Base-by-base conservation (phyloP, 1,140 invertebrate genomes). In the Psilanteris sp. region DNA sequence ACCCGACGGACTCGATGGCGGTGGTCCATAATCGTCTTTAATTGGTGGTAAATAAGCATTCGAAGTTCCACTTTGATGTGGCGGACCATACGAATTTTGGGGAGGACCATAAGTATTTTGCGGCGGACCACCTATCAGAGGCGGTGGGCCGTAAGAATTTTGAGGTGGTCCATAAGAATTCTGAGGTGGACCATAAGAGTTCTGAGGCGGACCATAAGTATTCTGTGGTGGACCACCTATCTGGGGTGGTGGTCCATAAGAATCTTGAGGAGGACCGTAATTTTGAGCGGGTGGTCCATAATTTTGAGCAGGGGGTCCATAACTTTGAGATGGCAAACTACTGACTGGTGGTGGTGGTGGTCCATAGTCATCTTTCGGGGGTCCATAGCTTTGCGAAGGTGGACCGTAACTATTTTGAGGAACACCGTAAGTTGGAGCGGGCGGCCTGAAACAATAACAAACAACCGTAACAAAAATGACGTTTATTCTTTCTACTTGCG, bases 291-390 rank as follows among this genome's bases (percentile, higher is more conserved):
- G 44, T 11, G 46, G 26, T 34, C 61, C 44, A 7, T 26, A 61
- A 36, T 10, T 55, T 6, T 50, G 44, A 31, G 20, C 9, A 34
- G 86, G 85, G 34, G 79, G 57, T 16, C 83, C 87, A 57, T 87
- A 87, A 11, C 79, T 74, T n/a, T 78, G 75, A 14, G 74, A 61
- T 1, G 85, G 84, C 16, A 79, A 74, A 24, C 82, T n/a, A n/a
- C n/a, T n/a, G n/a, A n/a, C n/a, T n/a, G n/a, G n/a, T n/a, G n/a
- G n/a, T n/a, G n/a, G n/a, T n/a, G n/a, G 34, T 10, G 34, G 48
- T 3, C 18, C 18, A 5, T 20, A 20, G 5, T 2, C 5, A 20
- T 20, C 5, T 20, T 20, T 2, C 5, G 18, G 18, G 5, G 18
- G 66, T 34, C 44, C 66, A 16, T 71, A 46, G 16, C 8, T 4